Evolutionary conservation across 1,140 invertebrate genomes (phyloP).

Genomic region (Nebria ingens): DNA sequence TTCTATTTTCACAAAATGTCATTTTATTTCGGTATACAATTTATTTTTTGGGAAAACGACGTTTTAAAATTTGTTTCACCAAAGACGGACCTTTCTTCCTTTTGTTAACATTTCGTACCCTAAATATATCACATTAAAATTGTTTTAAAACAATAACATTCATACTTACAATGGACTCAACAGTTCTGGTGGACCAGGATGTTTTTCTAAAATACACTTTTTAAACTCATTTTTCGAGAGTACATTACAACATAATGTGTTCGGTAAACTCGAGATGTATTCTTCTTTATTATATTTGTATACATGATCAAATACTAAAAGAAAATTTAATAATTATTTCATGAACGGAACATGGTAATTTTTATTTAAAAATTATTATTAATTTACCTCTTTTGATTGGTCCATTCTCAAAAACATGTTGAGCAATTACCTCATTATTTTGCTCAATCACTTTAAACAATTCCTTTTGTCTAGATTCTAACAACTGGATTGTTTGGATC

Average conservation of each 20-base stretch:
- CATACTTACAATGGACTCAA: background rate
- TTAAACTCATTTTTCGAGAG: slow-evolving; percentile 14
- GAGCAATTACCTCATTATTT: slow-evolving; percentile 23
- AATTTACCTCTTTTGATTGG: slow-evolving; percentile 20
- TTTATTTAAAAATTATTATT: background rate
- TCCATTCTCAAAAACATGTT: slow-evolving; percentile 24
- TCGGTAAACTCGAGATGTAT: slow-evolving; percentile 1
- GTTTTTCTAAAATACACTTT: slow-evolving; percentile 12
- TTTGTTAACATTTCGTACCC: background rate
- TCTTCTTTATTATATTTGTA: slow-evolving; percentile 18
- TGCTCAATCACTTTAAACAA: slow-evolving; percentile 19
- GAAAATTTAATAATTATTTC: slow-evolving; percentile 10
- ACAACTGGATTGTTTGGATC: slow-evolving; percentile 20
- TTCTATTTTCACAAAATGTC: no score
- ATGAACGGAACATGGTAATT: no score
- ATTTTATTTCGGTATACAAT: background rate
- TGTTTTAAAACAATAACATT: background rate
- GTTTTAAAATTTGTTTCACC: background rate
- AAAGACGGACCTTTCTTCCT: no score
- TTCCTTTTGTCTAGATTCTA: slow-evolving; percentile 20
- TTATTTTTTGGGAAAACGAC: background rate
- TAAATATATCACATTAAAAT: background rate
- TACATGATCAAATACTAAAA: slow-evolving; percentile 12
- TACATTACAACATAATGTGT: slow-evolving; percentile 17
- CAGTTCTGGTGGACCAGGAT: slow-evolving; percentile 9